Base-by-base conservation (phyloP, 2,797 vertebrate genomes). In the Urophycis tenuis region DNA sequence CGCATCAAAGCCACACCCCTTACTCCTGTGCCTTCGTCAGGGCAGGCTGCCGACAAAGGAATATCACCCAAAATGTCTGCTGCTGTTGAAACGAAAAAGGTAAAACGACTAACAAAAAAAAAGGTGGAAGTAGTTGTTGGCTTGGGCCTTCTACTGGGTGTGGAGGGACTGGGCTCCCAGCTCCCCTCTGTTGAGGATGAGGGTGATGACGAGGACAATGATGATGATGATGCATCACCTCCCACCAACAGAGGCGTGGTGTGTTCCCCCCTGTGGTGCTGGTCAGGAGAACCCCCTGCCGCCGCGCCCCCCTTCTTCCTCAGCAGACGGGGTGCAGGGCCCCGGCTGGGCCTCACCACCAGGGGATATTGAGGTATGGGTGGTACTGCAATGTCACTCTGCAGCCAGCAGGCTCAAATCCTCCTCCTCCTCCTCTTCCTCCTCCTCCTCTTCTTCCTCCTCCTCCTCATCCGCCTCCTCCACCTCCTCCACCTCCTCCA, bases 271-370 rank as follows among this genome's bases (percentile, higher is more conserved):
- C 77, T 31, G 72, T 25, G 77, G 72, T 30, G 29, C 77, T 74
- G 73, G 35, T 85, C 74, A 82, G 88, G 86, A 88, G 79, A 84
- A 82, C 83, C 89, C 84, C 87, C 85, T 88, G 85, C 73, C 10
- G 35, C 39, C 74, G 84, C 53, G 75, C 78, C 29, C 82, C 35
- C 14, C 31, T 33, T n/a, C 77, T 83, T 84, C 10, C 9, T 85
- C 81, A 33, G 78, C 53, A 72, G 71, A 36, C 7, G 49, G 70
- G 64, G 39, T 33, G 45, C 53, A 75, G 86, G 79, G 71, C 30
- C 31, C 31, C 33, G 53, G 30, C 33, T 32, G 30, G 64, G 29
- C 25, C 22, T n/a, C 11, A 9, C 53, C 53, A 25, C 53, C 45
- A 53, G 45, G 34, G 76, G 34, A 53, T 36, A 64, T 31, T 74